phyloP scores from a whole-genome alignment of 1,140 invertebrate genomes.

The Carcinoscorpius rotundicauda region DNA sequence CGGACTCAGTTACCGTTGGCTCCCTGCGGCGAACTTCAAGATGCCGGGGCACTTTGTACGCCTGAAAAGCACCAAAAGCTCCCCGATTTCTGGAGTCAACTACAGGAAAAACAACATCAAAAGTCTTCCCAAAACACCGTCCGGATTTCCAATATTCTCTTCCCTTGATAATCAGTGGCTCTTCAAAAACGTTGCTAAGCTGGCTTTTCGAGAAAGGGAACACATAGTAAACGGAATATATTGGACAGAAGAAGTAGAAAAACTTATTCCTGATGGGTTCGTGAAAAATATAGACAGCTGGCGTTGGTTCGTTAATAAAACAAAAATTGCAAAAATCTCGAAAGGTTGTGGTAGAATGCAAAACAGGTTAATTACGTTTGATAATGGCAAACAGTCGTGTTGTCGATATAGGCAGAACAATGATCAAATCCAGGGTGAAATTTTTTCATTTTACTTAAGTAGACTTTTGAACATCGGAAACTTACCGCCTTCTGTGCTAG shows the following conservation, averaged over 20 bases:
- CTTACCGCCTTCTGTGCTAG: slow-evolving; percentile 57
- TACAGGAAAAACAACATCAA: background rate
- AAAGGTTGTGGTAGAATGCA: slow-evolving; percentile 75
- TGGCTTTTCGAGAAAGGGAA: too few relatives aligned
- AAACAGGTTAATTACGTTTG: slow-evolving; percentile 61
- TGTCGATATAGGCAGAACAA: slow-evolving; percentile 72
- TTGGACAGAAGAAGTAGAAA: slow-evolving; percentile 56
- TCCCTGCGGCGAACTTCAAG: too few relatives aligned
- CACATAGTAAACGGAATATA: slow-evolving; percentile 43
- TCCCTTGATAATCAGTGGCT: background rate
- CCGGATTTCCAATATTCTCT: background rate
- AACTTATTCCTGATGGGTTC: slow-evolving; percentile 53
- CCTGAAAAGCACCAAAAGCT: too few relatives aligned
- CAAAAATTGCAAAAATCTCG: slow-evolving; percentile 53
- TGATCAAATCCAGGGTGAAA: slow-evolving; percentile 79
- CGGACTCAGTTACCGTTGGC: too few relatives aligned
- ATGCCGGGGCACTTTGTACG: too few relatives aligned
- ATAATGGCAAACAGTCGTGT: slow-evolving; percentile 55
- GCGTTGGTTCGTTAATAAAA: slow-evolving; percentile 48
- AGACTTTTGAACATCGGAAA: slow-evolving; percentile 58
- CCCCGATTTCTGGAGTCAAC: background rate
- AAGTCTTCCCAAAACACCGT: background rate
- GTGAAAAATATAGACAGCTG: slow-evolving; percentile 48
- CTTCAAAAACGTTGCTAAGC: background rate
- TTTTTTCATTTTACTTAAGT: slow-evolving; percentile 71